Base-by-base conservation (phyloP, 2,888 invertebrate genomes). In the Ophonus ardosiacus region DNA sequence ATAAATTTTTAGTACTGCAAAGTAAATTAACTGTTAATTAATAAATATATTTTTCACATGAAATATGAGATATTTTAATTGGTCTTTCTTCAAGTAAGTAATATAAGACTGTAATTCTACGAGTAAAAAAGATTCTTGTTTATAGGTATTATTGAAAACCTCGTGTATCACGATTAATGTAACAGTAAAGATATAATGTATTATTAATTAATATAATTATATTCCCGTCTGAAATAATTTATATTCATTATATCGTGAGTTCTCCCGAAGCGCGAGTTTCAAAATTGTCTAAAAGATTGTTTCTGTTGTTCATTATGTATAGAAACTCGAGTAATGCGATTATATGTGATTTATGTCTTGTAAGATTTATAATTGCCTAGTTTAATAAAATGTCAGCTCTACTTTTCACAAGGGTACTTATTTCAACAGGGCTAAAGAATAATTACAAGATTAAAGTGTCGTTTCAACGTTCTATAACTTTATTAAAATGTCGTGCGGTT, bases 381-480 rank as follows among this genome's bases (percentile, higher is more conserved):
- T 74, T 74, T 43, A 18, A 74, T 15, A 74, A 74, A 74, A 74
- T 74, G 43, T 51, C 71, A 74, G 8, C 43, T 15, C 17, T 15
- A 43, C 71, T 43, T 43, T 43, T 74, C 71, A 43, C 15, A 31
- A 31, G 43, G 18, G 68, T 63, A 68, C 68, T 68, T 40, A 68
- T 68, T 63, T 38, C 68, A 15, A 68, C 68, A 38, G 68, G 68
- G 68, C 31, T 68, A 68, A 68, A 38, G 71, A 40, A 74, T 74
- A 74, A 74, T 74, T 74, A 74, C 43, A 43, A 74, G 71, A 74
- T 74, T 74, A 74, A 74, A 43, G 15, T 74, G 71, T 74, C 71
- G 18, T 43, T 43, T 40, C 71, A 71, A 43, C 71, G 7, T 43
- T 18, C 40, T 74, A 74, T 74, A 74, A 40, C 43, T 74, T 18